Evolutionary conservation across 2,113 vertebrate species (phyloP).

Genomic region (Indicator maculatus): DNA sequence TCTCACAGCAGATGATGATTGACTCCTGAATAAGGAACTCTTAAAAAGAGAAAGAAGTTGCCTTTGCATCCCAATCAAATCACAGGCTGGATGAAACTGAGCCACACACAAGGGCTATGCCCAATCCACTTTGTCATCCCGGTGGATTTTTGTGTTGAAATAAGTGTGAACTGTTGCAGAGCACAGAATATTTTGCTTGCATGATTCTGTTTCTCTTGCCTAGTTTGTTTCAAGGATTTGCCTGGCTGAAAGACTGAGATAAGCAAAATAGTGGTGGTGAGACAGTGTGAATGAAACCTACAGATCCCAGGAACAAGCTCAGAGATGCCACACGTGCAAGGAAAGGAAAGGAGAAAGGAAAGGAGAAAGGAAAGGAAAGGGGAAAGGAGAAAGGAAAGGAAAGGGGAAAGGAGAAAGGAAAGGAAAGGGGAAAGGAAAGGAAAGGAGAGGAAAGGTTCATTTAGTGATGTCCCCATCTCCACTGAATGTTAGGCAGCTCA

Average conservation of each 20-base stretch:
- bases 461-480: background rate
- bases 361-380: no score
- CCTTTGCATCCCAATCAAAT: background rate
- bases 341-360: no score
- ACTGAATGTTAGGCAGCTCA: background rate
- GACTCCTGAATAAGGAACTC: background rate
- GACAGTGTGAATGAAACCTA: background rate
- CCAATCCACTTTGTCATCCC: background rate
- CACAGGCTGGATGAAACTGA: background rate
- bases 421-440: no score
- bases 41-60: background rate
- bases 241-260: background rate
- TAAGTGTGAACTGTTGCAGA: background rate
- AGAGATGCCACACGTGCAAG: background rate
- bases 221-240: background rate
- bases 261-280: background rate
- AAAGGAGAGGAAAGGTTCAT: background rate
- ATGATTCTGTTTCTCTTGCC: background rate
- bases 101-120: background rate
- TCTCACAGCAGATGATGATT: background rate
- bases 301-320: background rate
- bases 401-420: no score
- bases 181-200: background rate
- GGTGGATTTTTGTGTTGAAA: background rate
- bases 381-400: no score